Evolutionary conservation across 1,140 invertebrate species (phyloP).

Genomic region (Drosophila kikkawai): DNA sequence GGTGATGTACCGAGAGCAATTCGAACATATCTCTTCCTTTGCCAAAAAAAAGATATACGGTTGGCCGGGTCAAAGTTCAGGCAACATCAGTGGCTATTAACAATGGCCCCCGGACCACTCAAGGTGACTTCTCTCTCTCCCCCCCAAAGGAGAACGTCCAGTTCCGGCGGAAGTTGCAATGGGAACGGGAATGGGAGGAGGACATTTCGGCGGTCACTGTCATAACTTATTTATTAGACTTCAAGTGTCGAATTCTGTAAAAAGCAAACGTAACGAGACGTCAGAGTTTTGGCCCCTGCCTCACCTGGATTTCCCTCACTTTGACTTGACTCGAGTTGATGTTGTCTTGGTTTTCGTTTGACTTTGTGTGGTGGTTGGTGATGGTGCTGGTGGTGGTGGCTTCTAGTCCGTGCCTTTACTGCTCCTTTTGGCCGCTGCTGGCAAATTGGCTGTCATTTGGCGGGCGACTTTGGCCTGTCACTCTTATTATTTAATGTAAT

Average conservation of each 20-base stretch:
- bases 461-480: constrained; percentile 21
- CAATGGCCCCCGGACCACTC: constrained; percentile 18
- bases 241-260: constrained; percentile 70
- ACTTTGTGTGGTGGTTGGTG: background rate
- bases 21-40: constrained; percentile 18
- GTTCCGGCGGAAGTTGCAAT: constrained; percentile 4
- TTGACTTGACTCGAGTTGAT: background rate
- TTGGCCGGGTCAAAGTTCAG: constrained; percentile 5
- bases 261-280: constrained; percentile 49
- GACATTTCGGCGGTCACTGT: constrained; percentile 48
- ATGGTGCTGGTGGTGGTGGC: background rate
- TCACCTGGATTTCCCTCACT: background rate
- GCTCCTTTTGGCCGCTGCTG: background rate
- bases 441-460: constrained; percentile 49
- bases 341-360: constrained; percentile 14
- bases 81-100: constrained; percentile 42
- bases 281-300: constrained; percentile 5
- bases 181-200: constrained; percentile 12
- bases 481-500: constrained; percentile 72
- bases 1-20: constrained; percentile 5
- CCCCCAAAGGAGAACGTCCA: background rate
- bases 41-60: constrained; percentile 7
- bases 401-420: no score
- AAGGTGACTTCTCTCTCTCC: background rate
- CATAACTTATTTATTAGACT: constrained; percentile 74